Conservation (phyloP, 2,888 invertebrate genomes). For the Hypomecis punctinalis region DNA sequence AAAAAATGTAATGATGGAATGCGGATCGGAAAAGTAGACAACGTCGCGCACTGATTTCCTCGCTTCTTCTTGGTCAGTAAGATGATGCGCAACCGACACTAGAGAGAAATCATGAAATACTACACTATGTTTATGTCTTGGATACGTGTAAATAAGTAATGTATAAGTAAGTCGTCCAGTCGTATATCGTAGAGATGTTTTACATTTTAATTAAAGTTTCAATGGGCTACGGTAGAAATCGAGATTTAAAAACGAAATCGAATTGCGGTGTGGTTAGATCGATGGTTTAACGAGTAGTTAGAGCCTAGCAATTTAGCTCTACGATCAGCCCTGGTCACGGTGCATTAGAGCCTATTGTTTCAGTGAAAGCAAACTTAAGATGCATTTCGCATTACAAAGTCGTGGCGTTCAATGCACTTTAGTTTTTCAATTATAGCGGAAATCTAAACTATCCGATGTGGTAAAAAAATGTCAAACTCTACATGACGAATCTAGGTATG, state of each 20-base stretch:
- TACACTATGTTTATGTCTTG: conserved; percentile 45
- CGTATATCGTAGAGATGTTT: not conserved
- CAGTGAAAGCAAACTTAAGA: conserved; percentile 57
- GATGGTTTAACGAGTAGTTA: conserved; percentile 58
- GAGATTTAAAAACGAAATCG: conserved; percentile 48
- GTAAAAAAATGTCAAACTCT: too few species aligned
- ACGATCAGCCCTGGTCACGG: conserved; percentile 61
- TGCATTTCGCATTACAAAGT: conserved; percentile 17
- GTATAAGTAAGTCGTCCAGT: conserved; percentile 11
- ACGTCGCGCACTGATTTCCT: conserved; percentile 82
- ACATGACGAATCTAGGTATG: too few species aligned
- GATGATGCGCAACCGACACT: conserved; percentile 69
- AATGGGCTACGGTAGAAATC: conserved; percentile 34
- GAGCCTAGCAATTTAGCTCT: conserved; percentile 56
- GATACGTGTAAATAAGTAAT: too few species aligned
- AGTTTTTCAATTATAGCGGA: too few species aligned
- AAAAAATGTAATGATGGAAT: conserved; percentile 72
- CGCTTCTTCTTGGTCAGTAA: conserved; percentile 70
- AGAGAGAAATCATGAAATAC: conserved; percentile 75
- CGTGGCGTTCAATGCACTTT: not conserved
- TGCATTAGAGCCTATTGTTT: conserved; percentile 57
- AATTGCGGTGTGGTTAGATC: conserved; percentile 50
- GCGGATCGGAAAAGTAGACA: conserved; percentile 77
- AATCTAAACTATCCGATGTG: too few species aligned
- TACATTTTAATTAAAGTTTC: not conserved